Conservation (phyloP, 2,797 vertebrate genomes). For the Mormyrus hasselquistii region DNA sequence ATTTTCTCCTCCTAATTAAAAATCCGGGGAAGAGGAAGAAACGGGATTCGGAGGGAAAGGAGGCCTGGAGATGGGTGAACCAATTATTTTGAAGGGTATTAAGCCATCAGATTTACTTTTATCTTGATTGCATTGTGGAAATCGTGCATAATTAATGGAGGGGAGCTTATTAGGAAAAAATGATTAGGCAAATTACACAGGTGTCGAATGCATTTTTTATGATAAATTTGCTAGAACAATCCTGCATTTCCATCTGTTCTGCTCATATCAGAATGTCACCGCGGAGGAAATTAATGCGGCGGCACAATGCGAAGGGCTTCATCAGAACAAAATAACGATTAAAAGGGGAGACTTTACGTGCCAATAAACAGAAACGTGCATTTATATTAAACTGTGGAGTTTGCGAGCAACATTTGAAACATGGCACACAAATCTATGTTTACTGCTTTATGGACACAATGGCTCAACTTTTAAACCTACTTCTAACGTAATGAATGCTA, state of each 20-base stretch:
- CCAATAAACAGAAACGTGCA: slow-evolving; percentile 43
- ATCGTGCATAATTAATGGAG: slow-evolving; percentile 97
- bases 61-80: slow-evolving; percentile 80
- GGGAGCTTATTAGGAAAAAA: slow-evolving; percentile 95
- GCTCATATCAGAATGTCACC: slow-evolving; percentile 88
- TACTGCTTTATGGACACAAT: background rate
- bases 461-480: background rate
- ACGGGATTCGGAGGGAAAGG: slow-evolving; percentile 64
- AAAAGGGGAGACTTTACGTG: slow-evolving; percentile 50
- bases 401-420: background rate
- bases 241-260: slow-evolving; percentile 94
- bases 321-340: slow-evolving; percentile 54
- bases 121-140: slow-evolving; percentile 99
- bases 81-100: slow-evolving; percentile 99
- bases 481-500: background rate
- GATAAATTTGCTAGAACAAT: slow-evolving; percentile 96
- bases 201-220: slow-evolving; percentile 99
- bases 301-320: slow-evolving; percentile 65
- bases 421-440: background rate
- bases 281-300: slow-evolving; percentile 80
- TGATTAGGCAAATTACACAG: slow-evolving; percentile 99
- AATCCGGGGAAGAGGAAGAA: slow-evolving; percentile 59
- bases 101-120: slow-evolving; percentile 99
- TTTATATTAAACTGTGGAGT: slow-evolving; percentile 19
- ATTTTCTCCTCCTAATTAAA: slow-evolving; percentile 69